A percentile compares a stretch with the other conserved stretches of the same genome.
Conservation (phyloP, 2,113 vertebrate species). For the Pongo pygmaeus region DNA sequence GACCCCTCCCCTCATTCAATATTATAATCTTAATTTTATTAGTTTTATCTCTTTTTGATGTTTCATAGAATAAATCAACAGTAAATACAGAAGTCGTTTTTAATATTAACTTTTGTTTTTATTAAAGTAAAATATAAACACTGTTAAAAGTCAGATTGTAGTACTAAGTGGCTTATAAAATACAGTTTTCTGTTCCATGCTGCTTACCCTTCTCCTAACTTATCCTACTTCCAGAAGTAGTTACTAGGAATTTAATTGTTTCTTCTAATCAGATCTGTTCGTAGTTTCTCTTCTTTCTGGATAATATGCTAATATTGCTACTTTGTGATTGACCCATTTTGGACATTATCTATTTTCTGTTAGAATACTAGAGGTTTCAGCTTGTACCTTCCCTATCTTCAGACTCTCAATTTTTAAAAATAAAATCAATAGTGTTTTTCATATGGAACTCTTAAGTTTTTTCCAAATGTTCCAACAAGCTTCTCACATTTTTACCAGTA, state of each 20-base stretch:
- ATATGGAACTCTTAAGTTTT: not conserved
- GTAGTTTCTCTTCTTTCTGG: not conserved
- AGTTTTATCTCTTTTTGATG: not conserved
- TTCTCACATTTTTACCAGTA: not conserved
- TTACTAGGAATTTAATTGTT: not conserved
- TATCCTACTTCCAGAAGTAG: not conserved
- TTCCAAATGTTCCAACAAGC: not conserved
- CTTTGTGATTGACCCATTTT: not conserved
- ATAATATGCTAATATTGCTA: not conserved
- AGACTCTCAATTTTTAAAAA: not conserved
- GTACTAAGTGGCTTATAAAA: not conserved
- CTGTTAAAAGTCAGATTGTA: not conserved
- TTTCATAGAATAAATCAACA: slow-evolving; percentile 7
- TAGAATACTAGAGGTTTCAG: not conserved
- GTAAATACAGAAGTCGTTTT: not conserved
- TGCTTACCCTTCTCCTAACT: not conserved
- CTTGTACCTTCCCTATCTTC: not conserved
- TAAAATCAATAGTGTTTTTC: slow-evolving; percentile 2
- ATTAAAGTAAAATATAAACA: not conserved
- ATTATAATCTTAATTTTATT: not conserved
- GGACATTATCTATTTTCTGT: not conserved
- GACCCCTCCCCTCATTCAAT: not conserved
- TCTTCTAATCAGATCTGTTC: not conserved
- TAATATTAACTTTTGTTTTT: not conserved
- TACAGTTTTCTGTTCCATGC: not conserved